Base-by-base conservation (phyloP, 2,113 vertebrate genomes). In the Albula goreensis region DNA sequence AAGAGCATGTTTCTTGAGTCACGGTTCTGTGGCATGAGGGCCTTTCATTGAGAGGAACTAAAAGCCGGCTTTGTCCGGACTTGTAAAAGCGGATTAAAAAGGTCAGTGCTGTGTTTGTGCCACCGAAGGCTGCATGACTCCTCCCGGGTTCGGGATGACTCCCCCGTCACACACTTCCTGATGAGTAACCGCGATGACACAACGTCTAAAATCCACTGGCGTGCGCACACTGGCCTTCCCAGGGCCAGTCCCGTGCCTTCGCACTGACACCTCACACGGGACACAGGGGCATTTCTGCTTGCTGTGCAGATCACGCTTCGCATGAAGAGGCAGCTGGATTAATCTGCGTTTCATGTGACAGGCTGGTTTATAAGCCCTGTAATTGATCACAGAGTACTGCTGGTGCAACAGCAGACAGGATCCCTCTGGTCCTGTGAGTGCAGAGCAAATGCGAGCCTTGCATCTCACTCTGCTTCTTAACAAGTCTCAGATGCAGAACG, bases 51-150 rank as follows among this genome's bases (percentile, higher is more conserved):
- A 15, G 6, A 22, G 70, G 51, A 77, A 4, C 22, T 74, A 31
- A 74, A 31, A 74, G 70, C 70, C 70, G 79, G 48, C 3, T 52
- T 82, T 19, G 51, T 85, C 57, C 22, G 50, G 79, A 78, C 77
- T n/a, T 77, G 57, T 53, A 81, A 48, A 82, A 83, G 87, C 78
- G n/a, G 22, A 31, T 31, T 31, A 31, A 13, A 56, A 56, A 31
- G 70, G 70, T 74, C 70, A 74, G 70, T 22, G 70, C n/a, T 10
- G 70, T 74, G 70, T 74, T 74, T 74, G 70, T 31, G 9, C 4
- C 70, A n/a, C n/a, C 10, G 25, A 31, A 1, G 8, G n/a, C 25
- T 41, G 22, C 6, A n/a, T n/a, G 17, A 60, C 11, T 5, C 17
- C 70, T 25, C 7, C 9, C 8, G 5, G n/a, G 70, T 10, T 66